phyloP scores from a whole-genome alignment of 1,140 invertebrate species.

The Euschistus heros region DNA sequence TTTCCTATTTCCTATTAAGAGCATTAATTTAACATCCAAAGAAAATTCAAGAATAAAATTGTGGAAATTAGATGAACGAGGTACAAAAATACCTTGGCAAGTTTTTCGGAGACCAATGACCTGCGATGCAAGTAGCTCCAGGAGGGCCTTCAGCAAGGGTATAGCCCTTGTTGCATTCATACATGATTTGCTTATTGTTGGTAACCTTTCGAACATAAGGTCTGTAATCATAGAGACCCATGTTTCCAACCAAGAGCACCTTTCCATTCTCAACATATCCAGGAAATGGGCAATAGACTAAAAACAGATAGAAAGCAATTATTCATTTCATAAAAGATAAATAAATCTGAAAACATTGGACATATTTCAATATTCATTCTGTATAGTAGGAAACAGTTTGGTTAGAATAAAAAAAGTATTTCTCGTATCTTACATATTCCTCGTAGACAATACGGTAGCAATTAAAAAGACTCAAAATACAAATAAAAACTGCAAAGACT shows the following conservation, averaged over 20 bases:
- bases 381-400: no score
- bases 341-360: no score
- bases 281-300: slow-evolving; percentile 89
- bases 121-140: slow-evolving; percentile 85
- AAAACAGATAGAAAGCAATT: slow-evolving; percentile 28
- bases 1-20: no score
- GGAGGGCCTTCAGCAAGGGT: slow-evolving; percentile 75
- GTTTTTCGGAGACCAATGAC: slow-evolving; percentile 73
- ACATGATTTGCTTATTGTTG: slow-evolving; percentile 94
- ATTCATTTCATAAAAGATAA: no score
- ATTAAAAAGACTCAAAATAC: no score
- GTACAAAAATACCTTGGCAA: slow-evolving; percentile 48
- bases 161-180: slow-evolving; percentile 88
- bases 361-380: no score
- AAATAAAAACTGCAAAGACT: no score
- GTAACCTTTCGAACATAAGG: slow-evolving; percentile 82
- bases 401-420: no score
- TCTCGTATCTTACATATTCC: no score
- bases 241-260: slow-evolving; percentile 87
- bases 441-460: no score
- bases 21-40: no score
- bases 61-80: neutral
- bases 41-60: no score
- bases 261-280: slow-evolving; percentile 83
- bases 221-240: slow-evolving; percentile 95